phyloP scores from a whole-genome alignment of 2,797 vertebrate genomes.

The Diceros bicornis region DNA sequence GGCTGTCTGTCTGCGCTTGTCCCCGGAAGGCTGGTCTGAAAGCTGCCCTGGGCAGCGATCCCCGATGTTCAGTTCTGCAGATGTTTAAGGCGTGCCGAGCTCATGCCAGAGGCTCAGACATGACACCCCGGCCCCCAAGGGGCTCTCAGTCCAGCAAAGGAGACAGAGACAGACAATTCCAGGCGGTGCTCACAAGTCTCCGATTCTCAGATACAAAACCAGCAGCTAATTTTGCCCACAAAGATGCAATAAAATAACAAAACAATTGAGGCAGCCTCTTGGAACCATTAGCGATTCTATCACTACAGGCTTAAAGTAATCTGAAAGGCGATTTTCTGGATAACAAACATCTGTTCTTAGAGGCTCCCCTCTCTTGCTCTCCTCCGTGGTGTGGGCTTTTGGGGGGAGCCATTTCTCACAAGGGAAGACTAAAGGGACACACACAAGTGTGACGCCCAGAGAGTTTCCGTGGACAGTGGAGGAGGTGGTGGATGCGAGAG shows the following conservation, averaged over 20 bases:
- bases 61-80: rapidly evolving
- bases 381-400: rapidly evolving
- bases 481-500: rapidly evolving
- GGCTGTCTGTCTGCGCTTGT: not conserved
- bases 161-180: not conserved
- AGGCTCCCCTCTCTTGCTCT: rapidly evolving
- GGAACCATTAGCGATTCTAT: rapidly evolving
- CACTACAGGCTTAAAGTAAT: rapidly evolving
- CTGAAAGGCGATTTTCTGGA: not conserved
- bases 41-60: rapidly evolving
- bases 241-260: rapidly evolving
- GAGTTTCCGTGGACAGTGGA: rapidly evolving
- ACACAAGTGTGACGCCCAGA: rapidly evolving
- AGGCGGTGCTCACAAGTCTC: not conserved
- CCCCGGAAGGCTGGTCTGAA: rapidly evolving
- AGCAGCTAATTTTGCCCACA: not conserved
- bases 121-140: not conserved
- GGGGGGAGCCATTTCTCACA: too few relatives aligned
- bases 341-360: rapidly evolving
- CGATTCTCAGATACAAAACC: not conserved
- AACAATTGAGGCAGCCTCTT: not conserved
- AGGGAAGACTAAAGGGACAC: too few relatives aligned
- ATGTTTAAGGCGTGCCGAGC: rapidly evolving
- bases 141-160: not conserved
- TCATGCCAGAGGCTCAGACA: rapidly evolving